Evolutionary conservation across 1,140 invertebrate genomes (phyloP).

Genomic region (Drosophila subpulchrella): DNA sequence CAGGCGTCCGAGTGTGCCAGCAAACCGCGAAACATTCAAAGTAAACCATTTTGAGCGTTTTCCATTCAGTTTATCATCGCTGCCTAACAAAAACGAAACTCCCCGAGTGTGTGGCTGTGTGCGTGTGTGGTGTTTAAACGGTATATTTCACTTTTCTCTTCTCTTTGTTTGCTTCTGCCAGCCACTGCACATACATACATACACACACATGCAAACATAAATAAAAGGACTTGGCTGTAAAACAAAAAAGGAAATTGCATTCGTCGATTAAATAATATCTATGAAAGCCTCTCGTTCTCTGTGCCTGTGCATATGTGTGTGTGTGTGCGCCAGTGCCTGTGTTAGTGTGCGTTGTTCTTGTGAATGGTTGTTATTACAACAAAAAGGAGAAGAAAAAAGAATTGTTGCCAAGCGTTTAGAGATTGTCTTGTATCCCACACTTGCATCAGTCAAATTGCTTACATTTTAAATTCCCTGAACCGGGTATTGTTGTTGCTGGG

Average conservation of each 20-base stretch:
- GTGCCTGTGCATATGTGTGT: conserved; percentile 6
- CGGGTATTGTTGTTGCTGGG: conserved; percentile 6
- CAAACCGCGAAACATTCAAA: not conserved
- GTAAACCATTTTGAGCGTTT: conserved; percentile 25
- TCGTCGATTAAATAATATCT: conserved; percentile 57
- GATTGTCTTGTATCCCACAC: conserved; percentile 23
- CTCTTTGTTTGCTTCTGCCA: not conserved
- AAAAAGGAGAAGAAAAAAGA: conserved; percentile 29
- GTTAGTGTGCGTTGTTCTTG: conserved; percentile 22
- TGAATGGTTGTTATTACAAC: conserved; percentile 59
- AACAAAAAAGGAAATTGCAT: conserved; percentile 16
- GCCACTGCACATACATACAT: not conserved
- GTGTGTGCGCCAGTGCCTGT: conserved; percentile 24
- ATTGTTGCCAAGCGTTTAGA: conserved; percentile 65
- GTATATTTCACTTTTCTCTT: conserved; percentile 18
- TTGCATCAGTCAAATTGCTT: conserved; percentile 23
- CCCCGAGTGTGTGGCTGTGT: conserved; percentile 27
- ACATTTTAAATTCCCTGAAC: conserved; percentile 18
- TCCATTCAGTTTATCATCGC: conserved; percentile 31
- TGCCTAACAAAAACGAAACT: conserved; percentile 33
- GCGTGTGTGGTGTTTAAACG: conserved; percentile 42
- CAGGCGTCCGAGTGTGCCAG: not conserved
- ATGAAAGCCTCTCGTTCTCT: conserved; percentile 54
- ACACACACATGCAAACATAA: not conserved
- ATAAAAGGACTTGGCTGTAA: conserved; percentile 11